These are phyloP conservation scores for Notocelia uddmanniana DNA, from an alignment of 2,888 invertebrate genomes.

Conservation along the genomic window DNA sequence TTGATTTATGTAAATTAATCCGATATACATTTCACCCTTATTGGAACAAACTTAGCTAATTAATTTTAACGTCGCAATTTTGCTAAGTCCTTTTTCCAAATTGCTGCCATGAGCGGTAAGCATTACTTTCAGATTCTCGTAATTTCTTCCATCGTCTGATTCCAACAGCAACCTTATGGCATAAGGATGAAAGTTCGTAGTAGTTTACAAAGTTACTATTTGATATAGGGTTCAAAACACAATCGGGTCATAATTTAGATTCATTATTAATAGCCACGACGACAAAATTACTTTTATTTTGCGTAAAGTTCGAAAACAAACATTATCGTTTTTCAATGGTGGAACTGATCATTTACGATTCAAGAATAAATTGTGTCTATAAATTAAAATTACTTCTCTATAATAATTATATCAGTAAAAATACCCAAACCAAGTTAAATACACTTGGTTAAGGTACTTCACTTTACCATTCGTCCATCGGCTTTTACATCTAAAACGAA, in stretches of 20 bases:
- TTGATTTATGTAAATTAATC: not conserved
- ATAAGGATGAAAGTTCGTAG: not conserved
- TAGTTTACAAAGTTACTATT: not conserved
- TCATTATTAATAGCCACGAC: conserved; percentile 36
- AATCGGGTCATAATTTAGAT: conserved; percentile 20
- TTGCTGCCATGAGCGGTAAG: conserved; percentile 7
- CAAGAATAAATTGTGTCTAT: not conserved
- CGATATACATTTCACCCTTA: conserved; percentile 6
- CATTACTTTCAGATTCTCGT: conserved; percentile 2
- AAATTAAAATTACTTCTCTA: conserved; percentile 23
- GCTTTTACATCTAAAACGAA: conserved; percentile 10
- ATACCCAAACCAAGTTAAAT: not conserved
- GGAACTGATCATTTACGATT: conserved; percentile 19
- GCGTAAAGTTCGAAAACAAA: conserved; percentile 39
- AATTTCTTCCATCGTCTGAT: not conserved
- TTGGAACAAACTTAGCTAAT: conserved; percentile 25
- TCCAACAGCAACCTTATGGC: not conserved
- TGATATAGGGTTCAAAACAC: conserved; percentile 1
- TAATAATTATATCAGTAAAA: not conserved
- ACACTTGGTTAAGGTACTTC: no score
- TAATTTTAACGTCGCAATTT: conserved; percentile 27
- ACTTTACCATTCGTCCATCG: not conserved
- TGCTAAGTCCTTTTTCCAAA: conserved; percentile 26
- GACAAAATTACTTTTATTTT: conserved; percentile 33
- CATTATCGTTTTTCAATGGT: conserved; percentile 36